Conservation (phyloP, 30 jellyfish, hydroid and myxozoan species). For the Aurelia aurita complex sp. Pacific region DNA sequence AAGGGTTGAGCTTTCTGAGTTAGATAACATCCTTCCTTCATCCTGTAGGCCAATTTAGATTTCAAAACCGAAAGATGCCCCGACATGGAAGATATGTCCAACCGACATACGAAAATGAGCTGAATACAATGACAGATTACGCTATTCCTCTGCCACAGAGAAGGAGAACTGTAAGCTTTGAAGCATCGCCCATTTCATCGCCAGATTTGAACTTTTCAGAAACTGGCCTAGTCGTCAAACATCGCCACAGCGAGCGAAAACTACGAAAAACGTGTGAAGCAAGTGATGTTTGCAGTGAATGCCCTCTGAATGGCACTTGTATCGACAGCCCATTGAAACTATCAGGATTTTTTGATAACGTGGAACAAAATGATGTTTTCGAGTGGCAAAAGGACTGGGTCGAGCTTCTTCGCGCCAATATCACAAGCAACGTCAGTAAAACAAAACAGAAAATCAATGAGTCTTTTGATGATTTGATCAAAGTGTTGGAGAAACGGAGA, state of each 20-base stretch:
- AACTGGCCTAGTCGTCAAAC: slow-evolving; percentile 59
- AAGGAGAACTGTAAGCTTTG: slow-evolving; percentile 17
- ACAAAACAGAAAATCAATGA: slow-evolving; percentile 50
- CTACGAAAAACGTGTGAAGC: slow-evolving; percentile 26
- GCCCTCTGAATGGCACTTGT: slow-evolving; percentile 57
- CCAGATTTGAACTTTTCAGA: slow-evolving; percentile 63
- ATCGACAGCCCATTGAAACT: slow-evolving; percentile 46
- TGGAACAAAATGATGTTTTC: slow-evolving; percentile 39
- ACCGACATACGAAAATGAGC: too few species aligned
- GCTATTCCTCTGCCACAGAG: too few species aligned
- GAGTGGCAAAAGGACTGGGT: slow-evolving; percentile 84
- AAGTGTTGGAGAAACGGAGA: slow-evolving; percentile 58
- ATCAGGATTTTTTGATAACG: slow-evolving; percentile 43
- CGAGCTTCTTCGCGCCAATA: slow-evolving; percentile 68
- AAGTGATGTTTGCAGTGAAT: slow-evolving; percentile 59
- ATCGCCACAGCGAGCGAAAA: slow-evolving; percentile 59
- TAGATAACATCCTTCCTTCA: too few species aligned
- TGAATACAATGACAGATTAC: too few species aligned
- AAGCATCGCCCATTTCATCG: slow-evolving; percentile 49
- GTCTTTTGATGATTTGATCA: slow-evolving; percentile 44
- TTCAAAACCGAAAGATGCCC: too few species aligned
- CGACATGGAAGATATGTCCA: too few species aligned
- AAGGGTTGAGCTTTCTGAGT: too few species aligned
- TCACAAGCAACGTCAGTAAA: slow-evolving; percentile 38
- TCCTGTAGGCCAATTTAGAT: too few species aligned